Evolutionary conservation across 92 coral and sea anemone genomes (phyloP).

Genomic region (Actinernus sp.): DNA sequence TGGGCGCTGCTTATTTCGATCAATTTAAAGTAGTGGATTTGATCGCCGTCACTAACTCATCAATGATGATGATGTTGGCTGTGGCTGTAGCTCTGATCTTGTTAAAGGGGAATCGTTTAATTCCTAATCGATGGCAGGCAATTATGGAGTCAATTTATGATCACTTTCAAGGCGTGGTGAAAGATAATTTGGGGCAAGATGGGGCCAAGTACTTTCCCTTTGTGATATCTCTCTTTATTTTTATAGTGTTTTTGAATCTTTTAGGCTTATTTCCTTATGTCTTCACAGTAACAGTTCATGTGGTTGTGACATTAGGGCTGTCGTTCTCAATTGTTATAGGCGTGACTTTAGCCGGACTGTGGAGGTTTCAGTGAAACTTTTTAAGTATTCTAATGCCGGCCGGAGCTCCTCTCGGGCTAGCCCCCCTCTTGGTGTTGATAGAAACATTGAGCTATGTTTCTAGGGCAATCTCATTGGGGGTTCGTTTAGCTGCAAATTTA

Average conservation of each 20-base stretch:
- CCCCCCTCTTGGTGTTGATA: constrained; percentile 85
- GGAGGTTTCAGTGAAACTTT: constrained; percentile 70
- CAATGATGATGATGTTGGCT: constrained; percentile 78
- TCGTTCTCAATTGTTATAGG: constrained; percentile 74
- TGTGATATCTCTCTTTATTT: constrained; percentile 74
- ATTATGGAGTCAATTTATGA: constrained; percentile 62
- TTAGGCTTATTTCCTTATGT: constrained; percentile 85
- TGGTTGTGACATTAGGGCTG: constrained; percentile 68
- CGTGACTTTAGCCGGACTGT: constrained; percentile 66
- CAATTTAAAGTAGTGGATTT: constrained; percentile 79
- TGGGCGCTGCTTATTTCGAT: constrained; percentile 80
- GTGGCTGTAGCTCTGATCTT: constrained; percentile 75
- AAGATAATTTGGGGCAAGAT: constrained; percentile 43
- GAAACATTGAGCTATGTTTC: constrained; percentile 83
- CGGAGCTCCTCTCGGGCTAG: constrained; percentile 86
- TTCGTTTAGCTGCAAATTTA: constrained; percentile 90
- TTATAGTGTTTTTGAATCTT: constrained; percentile 75
- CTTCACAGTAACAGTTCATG: constrained; percentile 77
- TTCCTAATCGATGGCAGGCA: constrained; percentile 82
- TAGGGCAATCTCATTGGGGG: constrained; percentile 86
- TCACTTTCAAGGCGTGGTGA: constrained; percentile 66
- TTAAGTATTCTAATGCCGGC: constrained; percentile 83
- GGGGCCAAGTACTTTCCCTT: constrained; percentile 72
- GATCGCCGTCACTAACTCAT: constrained; percentile 75
- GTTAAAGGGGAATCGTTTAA: constrained; percentile 71